Percentiles rank a stretch among this genome's conserved stretches.
Conservation (phyloP, 1,140 invertebrate genomes). For the Patella vulgata region DNA sequence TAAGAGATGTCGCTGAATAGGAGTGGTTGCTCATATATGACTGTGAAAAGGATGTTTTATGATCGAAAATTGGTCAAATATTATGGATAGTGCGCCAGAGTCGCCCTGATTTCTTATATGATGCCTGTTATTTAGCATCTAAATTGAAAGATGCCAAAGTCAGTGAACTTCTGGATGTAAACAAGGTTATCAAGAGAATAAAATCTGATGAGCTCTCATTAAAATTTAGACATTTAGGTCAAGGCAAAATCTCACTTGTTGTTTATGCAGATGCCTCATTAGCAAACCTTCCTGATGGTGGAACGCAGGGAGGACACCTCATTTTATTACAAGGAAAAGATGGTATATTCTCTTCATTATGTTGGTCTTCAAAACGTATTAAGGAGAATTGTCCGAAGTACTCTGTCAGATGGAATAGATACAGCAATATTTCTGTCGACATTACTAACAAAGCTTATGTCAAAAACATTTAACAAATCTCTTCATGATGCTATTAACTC, state of each 20-base stretch:
- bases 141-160: constrained; percentile 13
- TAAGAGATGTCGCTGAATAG: too few species aligned
- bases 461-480: too few species aligned
- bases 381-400: constrained; percentile 18
- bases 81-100: constrained; percentile 31
- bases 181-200: constrained; percentile 18
- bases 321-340: constrained; percentile 5
- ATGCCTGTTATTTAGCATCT: constrained; percentile 17
- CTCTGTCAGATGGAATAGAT: constrained; percentile 7
- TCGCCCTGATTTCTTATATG: constrained; percentile 30
- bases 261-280: constrained; percentile 16
- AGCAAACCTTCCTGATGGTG: constrained; percentile 26
- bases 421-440: too few species aligned
- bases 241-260: constrained; percentile 3
- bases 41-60: constrained; percentile 13
- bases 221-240: constrained; percentile 18
- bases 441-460: too few species aligned
- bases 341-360: constrained; percentile 16
- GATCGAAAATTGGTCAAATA: constrained; percentile 31
- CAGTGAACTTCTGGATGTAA: constrained; percentile 20
- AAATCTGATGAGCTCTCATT: constrained; percentile 16
- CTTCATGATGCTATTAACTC: too few species aligned
- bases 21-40: too few species aligned
- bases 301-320: constrained; percentile 19
- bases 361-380: constrained; percentile 22